Evolutionary conservation across 1,140 invertebrate species (phyloP).

Genomic region (Formica selysi): DNA sequence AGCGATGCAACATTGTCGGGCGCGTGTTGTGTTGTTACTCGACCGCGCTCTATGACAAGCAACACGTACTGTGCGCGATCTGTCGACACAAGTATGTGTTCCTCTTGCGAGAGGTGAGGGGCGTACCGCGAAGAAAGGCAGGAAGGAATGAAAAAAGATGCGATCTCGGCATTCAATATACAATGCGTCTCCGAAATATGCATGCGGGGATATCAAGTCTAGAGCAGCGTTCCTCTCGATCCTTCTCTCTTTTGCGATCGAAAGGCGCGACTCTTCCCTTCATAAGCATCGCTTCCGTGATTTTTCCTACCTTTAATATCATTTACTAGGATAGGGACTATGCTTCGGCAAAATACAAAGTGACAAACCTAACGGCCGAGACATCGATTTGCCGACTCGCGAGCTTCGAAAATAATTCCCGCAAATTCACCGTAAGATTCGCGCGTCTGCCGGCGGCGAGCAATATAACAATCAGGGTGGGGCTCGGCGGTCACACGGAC

Average conservation of each 20-base stretch:
- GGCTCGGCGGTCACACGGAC: constrained; percentile 67
- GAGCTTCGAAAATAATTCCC: constrained; percentile 18
- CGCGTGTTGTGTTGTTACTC: neutral
- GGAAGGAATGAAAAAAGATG: constrained; percentile 6
- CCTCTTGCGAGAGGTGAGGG: constrained; percentile 10
- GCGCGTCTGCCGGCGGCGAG: neutral
- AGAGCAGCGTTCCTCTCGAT: constrained; percentile 13
- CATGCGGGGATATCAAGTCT: neutral
- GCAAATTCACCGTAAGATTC: constrained; percentile 36
- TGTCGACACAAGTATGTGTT: neutral
- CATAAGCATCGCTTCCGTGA: neutral
- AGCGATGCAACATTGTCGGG: constrained; percentile 48
- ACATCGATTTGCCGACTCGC: constrained; percentile 24
- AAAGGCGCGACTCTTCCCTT: neutral
- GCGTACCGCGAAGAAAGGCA: neutral
- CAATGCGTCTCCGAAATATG: constrained; percentile 19
- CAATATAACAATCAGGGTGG: constrained; percentile 72
- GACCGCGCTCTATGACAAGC: constrained; percentile 25
- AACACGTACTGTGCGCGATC: constrained; percentile 16
- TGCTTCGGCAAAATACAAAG: neutral
- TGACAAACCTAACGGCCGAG: neutral
- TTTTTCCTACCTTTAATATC: neutral
- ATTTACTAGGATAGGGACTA: neutral
- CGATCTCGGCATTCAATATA: constrained; percentile 17
- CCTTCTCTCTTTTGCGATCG: neutral